Evolutionary conservation across 2,888 invertebrate species (phyloP).

Genomic region (Tetramorium bicarinatum): DNA sequence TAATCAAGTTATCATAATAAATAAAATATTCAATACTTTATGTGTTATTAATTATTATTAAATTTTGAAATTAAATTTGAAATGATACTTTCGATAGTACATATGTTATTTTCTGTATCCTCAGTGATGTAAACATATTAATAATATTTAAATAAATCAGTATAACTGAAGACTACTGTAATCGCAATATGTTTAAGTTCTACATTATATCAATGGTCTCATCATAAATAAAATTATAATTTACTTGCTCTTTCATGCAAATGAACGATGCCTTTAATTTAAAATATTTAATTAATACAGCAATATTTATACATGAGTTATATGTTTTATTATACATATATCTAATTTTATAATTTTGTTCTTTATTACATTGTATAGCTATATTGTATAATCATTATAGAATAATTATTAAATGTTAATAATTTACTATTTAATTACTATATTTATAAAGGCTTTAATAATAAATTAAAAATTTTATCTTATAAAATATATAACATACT

Average conservation of each 20-base stretch:
- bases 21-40: background rate
- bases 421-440: background rate
- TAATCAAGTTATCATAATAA: background rate
- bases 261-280: slow-evolving; percentile 8
- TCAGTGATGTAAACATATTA: background rate
- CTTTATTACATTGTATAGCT: background rate
- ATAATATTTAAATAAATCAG: background rate
- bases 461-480: background rate
- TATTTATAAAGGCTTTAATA: background rate
- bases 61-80: too few species aligned
- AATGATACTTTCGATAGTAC: background rate
- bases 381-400: background rate
- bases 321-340: background rate
- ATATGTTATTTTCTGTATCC: background rate
- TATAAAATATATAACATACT: background rate
- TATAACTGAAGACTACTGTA: background rate
- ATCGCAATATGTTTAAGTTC: background rate
- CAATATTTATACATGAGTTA: background rate
- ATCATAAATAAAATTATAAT: background rate
- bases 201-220: background rate
- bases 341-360: background rate
- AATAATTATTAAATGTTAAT: background rate
- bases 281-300: background rate
- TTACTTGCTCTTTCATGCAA: background rate
- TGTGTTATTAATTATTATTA: background rate